A percentile compares a stretch with the other conserved stretches of the same genome.
phyloP scores from a whole-genome alignment of 2,888 invertebrate genomes.

The Oasisia sp. region DNA sequence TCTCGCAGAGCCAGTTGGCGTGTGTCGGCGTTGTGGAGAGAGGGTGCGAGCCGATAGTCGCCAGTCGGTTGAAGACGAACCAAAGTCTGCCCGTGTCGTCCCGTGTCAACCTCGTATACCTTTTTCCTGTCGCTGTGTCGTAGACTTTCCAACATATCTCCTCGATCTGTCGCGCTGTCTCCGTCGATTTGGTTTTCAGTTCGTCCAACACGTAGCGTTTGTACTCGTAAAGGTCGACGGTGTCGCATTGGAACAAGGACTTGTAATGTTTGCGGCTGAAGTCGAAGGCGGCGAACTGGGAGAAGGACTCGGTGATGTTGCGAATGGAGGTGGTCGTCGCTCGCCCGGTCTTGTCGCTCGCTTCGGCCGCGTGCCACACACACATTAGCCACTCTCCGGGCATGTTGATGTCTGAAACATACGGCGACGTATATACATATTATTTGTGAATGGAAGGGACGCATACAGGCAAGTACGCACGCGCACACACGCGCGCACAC shows the following conservation, averaged over 20 bases:
- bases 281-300: constrained; percentile 12
- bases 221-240: neutral
- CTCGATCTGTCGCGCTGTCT: constrained; percentile 22
- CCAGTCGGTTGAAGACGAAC: constrained; percentile 40
- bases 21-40: constrained; percentile 33
- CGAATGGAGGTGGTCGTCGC: neutral
- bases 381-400: constrained; percentile 36
- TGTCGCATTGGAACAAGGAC: neutral
- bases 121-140: constrained; percentile 27
- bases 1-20: constrained; percentile 37
- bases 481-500: no score
- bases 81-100: constrained; percentile 28
- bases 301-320: neutral
- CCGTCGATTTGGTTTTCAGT: neutral
- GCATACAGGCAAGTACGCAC: no score
- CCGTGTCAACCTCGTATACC: neutral
- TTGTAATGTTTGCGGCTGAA: neutral
- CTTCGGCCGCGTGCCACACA: constrained; percentile 40
- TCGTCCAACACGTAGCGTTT: neutral
- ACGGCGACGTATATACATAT: neutral
- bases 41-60: constrained; percentile 38
- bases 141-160: constrained; percentile 25
- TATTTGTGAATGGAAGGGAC: no score
- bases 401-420: constrained; percentile 14
- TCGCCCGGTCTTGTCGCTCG: constrained; percentile 24